Conservation (phyloP, 2,113 vertebrate genomes). For the Poeciliopsis retropinna region DNA sequence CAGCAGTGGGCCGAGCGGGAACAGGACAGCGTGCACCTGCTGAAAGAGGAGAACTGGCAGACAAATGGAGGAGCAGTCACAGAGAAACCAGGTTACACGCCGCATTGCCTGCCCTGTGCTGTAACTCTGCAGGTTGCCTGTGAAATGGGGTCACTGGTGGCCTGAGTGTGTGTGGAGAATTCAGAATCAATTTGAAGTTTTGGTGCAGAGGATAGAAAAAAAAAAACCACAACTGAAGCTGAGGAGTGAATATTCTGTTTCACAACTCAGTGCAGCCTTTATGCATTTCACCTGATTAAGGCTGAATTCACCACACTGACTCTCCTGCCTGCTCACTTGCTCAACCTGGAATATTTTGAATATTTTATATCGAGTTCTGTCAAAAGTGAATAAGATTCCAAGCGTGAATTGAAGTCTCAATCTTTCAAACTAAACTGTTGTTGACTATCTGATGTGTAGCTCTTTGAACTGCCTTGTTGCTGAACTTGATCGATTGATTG, state of each 20-base stretch:
- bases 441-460: no score
- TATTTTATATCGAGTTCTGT: not conserved
- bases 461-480: no score
- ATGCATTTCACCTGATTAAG: slow-evolving; percentile 13
- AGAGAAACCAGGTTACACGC: slow-evolving; percentile 53
- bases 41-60: slow-evolving; percentile 29
- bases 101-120: slow-evolving; percentile 24
- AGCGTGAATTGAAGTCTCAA: not conserved
- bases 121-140: slow-evolving; percentile 11
- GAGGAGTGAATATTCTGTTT: not conserved
- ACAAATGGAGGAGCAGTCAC: slow-evolving; percentile 35
- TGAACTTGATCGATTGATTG: no score
- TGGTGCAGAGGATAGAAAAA: slow-evolving; percentile 10
- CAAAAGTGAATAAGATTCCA: not conserved
- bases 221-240: slow-evolving; percentile 16
- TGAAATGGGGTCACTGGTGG: slow-evolving; percentile 48
- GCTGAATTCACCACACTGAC: not conserved
- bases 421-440: not conserved
- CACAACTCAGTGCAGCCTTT: slow-evolving; percentile 5
- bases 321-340: not conserved
- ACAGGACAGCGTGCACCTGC: slow-evolving; percentile 30
- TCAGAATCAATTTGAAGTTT: slow-evolving; percentile 53
- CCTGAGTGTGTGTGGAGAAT: slow-evolving; percentile 29
- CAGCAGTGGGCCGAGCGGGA: slow-evolving; percentile 24
- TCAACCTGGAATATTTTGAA: not conserved